Conservation (phyloP, 2,797 vertebrate species). For the Xenentodon cancila region DNA sequence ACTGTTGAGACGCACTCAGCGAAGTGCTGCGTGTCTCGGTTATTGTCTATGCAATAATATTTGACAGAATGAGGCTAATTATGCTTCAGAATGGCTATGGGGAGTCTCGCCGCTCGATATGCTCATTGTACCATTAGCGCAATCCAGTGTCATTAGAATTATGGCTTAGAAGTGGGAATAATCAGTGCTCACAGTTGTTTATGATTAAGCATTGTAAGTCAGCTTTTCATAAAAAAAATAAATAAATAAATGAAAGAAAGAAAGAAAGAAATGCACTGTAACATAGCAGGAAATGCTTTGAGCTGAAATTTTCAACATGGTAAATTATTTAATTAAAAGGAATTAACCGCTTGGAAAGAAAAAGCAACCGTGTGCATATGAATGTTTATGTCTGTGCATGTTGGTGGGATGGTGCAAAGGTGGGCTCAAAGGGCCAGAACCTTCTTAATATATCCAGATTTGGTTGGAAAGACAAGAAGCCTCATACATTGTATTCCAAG, state of each 20-base stretch:
- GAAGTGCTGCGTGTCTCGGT: too few species aligned
- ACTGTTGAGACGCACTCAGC: slow-evolving; percentile 7
- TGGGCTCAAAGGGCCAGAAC: too few species aligned
- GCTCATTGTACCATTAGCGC: slow-evolving; percentile 44
- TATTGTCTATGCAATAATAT: slow-evolving; percentile 22
- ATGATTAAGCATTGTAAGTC: slow-evolving; percentile 19
- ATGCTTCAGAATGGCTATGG: slow-evolving; percentile 37
- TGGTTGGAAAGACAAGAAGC: too few species aligned
- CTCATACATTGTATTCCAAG: background rate
- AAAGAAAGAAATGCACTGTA: slow-evolving; percentile 24
- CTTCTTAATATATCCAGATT: too few species aligned
- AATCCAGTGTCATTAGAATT: slow-evolving; percentile 40
- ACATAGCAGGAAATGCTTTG: slow-evolving; percentile 10
- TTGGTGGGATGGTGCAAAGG: too few species aligned
- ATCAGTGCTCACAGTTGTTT: slow-evolving; percentile 12
- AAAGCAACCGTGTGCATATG: background rate
- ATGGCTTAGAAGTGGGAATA: slow-evolving; percentile 26
- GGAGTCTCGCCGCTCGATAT: slow-evolving; percentile 32
- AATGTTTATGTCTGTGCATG: too few species aligned
- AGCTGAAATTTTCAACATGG: slow-evolving; percentile 21
- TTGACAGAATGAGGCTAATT: slow-evolving; percentile 33
- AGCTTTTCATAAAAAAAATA: slow-evolving; percentile 31
- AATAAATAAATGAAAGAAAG: too few species aligned
- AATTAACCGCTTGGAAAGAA: background rate
- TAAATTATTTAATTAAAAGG: slow-evolving; percentile 14